Evolutionary conservation across 1,140 invertebrate genomes (phyloP).

Genomic region (Oncopodura yosiiana): DNA sequence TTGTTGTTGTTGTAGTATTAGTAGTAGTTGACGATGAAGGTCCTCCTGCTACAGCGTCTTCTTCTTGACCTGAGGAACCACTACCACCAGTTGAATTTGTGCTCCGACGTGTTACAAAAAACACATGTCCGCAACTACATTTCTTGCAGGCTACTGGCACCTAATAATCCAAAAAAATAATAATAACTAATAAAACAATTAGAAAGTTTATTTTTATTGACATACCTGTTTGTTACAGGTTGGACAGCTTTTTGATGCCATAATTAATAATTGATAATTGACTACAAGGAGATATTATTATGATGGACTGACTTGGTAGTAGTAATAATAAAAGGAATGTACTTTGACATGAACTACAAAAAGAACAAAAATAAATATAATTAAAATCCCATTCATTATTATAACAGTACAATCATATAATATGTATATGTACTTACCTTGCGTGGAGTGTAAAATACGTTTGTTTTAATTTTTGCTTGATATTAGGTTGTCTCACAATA

Average conservation of each 20-base stretch:
- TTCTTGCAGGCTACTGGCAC: constrained; percentile 69
- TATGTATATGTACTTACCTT: too few species aligned
- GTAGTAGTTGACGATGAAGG: constrained; percentile 40
- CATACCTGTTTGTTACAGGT: constrained; percentile 10
- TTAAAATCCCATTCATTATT: too few species aligned
- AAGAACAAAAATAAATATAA: too few species aligned
- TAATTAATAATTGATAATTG: too few species aligned
- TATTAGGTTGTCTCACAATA: too few species aligned
- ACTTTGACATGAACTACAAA: too few species aligned
- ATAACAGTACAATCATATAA: too few species aligned
- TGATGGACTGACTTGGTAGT: too few species aligned
- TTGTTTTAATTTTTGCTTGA: too few species aligned
- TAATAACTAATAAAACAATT: not conserved
- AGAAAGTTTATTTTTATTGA: not conserved
- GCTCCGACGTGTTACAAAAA: constrained; percentile 57
- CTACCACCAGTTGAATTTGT: constrained; percentile 35
- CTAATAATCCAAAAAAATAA: constrained; percentile 41
- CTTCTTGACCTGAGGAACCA: constrained; percentile 11
- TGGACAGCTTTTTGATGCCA: constrained; percentile 14
- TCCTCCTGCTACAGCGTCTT: not conserved
- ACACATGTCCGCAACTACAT: constrained; percentile 66
- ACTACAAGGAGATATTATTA: too few species aligned
- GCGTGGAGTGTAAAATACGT: too few species aligned
- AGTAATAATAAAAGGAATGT: too few species aligned
- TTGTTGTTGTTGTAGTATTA: constrained; percentile 19